Percentiles rank a stretch among this genome's conserved stretches.
phyloP scores from a whole-genome alignment of 2,113 vertebrate species.

The Pogona vitticeps region DNA sequence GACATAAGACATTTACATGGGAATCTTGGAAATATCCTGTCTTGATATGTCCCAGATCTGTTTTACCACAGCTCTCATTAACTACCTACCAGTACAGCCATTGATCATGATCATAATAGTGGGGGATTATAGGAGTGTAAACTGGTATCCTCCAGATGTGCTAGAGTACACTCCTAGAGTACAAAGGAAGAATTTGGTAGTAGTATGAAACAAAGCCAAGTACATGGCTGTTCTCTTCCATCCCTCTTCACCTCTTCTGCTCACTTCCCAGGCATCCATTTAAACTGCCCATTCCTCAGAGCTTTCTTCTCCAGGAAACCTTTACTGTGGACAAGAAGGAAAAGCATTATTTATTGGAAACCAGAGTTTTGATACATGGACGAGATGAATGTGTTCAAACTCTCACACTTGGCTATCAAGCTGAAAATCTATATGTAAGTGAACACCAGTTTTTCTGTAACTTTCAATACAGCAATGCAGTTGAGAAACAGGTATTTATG shows the following conservation, averaged over 20 bases:
- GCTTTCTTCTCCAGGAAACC: slow-evolving; percentile 81
- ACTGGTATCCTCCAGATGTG: too few relatives aligned
- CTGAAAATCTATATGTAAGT: slow-evolving; percentile 82
- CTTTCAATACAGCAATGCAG: background rate
- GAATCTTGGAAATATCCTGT: too few relatives aligned
- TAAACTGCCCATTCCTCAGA: slow-evolving; percentile 74
- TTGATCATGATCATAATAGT: too few relatives aligned
- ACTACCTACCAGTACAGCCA: too few relatives aligned
- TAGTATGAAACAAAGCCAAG: too few relatives aligned
- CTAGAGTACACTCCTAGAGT: too few relatives aligned
- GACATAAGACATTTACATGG: too few relatives aligned
- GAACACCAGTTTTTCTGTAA: background rate
- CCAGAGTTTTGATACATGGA: slow-evolving; percentile 75
- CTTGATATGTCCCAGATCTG: too few relatives aligned
- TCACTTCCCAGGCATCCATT: slow-evolving; percentile 80
- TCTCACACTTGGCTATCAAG: slow-evolving; percentile 79
- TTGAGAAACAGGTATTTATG: background rate
- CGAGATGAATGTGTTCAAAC: slow-evolving; percentile 79
- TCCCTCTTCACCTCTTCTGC: background rate
- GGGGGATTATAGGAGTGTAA: too few relatives aligned
- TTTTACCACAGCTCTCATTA: too few relatives aligned
- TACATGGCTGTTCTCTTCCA: too few relatives aligned
- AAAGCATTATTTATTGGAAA: slow-evolving; percentile 82
- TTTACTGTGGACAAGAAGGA: slow-evolving; percentile 79
- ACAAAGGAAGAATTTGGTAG: too few relatives aligned